Conservation (phyloP, 2,113 vertebrate genomes). For the Halcyon senegalensis region DNA sequence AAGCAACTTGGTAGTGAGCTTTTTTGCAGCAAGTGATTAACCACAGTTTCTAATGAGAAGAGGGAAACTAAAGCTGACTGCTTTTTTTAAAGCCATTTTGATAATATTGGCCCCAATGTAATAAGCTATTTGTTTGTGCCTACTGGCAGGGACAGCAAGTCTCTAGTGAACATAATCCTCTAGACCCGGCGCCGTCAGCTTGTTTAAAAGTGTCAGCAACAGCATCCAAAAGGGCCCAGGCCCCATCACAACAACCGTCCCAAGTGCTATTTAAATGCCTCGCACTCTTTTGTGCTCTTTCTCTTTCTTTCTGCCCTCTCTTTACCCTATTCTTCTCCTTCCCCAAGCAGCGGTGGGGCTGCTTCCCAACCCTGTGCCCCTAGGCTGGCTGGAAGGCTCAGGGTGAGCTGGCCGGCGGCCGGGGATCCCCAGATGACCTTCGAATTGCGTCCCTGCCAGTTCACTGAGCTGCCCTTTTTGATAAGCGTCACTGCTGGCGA, state of each 20-base stretch:
- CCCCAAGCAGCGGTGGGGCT: not conserved
- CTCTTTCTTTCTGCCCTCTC: slow-evolving; percentile 24
- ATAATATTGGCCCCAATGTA: slow-evolving; percentile 38
- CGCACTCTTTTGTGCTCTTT: not conserved
- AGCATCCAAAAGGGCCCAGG: slow-evolving; percentile 3
- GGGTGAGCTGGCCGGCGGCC: not conserved
- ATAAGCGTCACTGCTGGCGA: slow-evolving; percentile 15
- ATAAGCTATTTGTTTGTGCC: slow-evolving; percentile 62
- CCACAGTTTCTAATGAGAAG: slow-evolving; percentile 38
- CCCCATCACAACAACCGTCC: not conserved
- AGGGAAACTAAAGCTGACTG: slow-evolving; percentile 29
- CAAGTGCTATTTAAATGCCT: not conserved
- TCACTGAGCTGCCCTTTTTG: slow-evolving; percentile 57
- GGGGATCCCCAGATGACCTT: slow-evolving; percentile 42
- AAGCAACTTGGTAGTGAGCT: slow-evolving; percentile 32
- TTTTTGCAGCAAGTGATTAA: slow-evolving; percentile 61
- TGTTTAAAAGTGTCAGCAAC: not conserved
- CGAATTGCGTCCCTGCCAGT: not conserved
- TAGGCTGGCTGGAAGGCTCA: not conserved
- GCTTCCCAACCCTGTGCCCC: not conserved
- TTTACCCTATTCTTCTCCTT: slow-evolving; percentile 36
- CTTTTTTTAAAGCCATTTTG: slow-evolving; percentile 59
- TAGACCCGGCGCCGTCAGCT: not conserved
- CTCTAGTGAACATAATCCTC: slow-evolving; percentile 38
- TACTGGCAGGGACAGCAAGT: slow-evolving; percentile 42